Conservation (phyloP, 1,140 invertebrate genomes). For the Amyelois transitella region DNA sequence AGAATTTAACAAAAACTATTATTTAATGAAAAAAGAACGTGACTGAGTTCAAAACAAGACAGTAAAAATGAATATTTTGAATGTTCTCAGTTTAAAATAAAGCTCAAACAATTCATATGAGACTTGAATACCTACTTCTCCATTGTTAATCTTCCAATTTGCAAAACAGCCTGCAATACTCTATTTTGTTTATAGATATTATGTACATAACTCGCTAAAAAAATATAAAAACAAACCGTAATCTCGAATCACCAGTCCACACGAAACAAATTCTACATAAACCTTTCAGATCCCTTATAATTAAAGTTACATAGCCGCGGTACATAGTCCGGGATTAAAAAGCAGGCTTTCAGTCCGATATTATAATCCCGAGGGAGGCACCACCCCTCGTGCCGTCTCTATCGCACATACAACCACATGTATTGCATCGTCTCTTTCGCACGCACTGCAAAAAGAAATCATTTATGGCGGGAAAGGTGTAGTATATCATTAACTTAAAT, state of each 20-base stretch:
- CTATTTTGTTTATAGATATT: no score
- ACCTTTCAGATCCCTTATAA: neutral
- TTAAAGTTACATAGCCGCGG: slow-evolving; percentile 36
- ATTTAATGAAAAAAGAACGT: no score
- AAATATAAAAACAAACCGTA: neutral
- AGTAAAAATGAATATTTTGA: no score
- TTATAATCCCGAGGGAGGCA: slow-evolving; percentile 49
- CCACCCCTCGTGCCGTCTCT: slow-evolving; percentile 30
- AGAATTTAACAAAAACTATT: no score
- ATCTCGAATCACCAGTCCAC: neutral
- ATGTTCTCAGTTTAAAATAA: no score
- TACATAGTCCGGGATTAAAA: slow-evolving; percentile 42
- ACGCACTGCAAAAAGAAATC: slow-evolving; percentile 43
- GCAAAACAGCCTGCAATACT: no score
- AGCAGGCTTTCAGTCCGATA: slow-evolving; percentile 39
- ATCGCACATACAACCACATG: slow-evolving; percentile 10
- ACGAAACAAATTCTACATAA: neutral
- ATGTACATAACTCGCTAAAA: neutral
- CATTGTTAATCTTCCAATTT: no score
- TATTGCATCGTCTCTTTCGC: slow-evolving; percentile 19
- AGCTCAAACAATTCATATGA: no score
- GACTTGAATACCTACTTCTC: no score
- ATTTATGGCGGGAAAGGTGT: slow-evolving; percentile 57
- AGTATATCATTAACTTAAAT: slow-evolving; percentile 70
- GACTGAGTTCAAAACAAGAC: no score